A percentile compares a stretch with the other conserved stretches of the same genome.
Evolutionary conservation across 2,888 invertebrate genomes (phyloP).

Genomic region (Itoplectis maculator): DNA sequence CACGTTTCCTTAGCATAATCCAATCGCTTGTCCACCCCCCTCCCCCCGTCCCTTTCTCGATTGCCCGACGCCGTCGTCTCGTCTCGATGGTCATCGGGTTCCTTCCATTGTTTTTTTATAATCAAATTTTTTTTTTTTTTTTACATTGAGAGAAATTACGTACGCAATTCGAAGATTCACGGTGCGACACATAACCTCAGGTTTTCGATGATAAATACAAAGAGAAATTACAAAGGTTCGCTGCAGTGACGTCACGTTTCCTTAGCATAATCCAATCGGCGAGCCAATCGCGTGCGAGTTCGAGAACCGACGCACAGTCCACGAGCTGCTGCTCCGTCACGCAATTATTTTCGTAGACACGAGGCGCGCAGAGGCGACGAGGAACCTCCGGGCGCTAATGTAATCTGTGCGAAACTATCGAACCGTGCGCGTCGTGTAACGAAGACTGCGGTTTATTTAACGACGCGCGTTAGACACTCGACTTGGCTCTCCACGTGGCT

Average conservation of each 20-base stretch:
- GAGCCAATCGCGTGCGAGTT: conserved; percentile 8
- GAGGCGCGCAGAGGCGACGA: no score
- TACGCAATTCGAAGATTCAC: no score
- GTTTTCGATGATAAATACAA: no score
- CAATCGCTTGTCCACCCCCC: no score
- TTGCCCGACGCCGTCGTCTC: conserved; percentile 17
- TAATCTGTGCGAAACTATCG: conserved; percentile 66
- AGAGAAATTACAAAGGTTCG: not conserved
- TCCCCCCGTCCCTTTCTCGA: conserved; percentile 9
- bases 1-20: no score
- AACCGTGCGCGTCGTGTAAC: conserved; percentile 39
- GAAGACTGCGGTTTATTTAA: conserved; percentile 14
- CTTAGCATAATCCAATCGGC: conserved; percentile 50
- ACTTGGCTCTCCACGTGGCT: conserved; percentile 74
- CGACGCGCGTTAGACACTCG: conserved; percentile 60
- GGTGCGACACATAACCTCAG: no score
- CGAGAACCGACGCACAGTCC: conserved; percentile 25
- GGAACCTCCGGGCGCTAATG: conserved; percentile 34
- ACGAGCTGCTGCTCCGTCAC: not conserved
- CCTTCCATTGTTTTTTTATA: not conserved
- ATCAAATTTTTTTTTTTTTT: not conserved
- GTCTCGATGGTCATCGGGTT: not conserved
- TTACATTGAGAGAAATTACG: not conserved
- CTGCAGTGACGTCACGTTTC: not conserved
- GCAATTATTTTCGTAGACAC: conserved; percentile 38